Evolutionary conservation across 2,888 invertebrate species (phyloP).

Genomic region (Germaria angustata): DNA sequence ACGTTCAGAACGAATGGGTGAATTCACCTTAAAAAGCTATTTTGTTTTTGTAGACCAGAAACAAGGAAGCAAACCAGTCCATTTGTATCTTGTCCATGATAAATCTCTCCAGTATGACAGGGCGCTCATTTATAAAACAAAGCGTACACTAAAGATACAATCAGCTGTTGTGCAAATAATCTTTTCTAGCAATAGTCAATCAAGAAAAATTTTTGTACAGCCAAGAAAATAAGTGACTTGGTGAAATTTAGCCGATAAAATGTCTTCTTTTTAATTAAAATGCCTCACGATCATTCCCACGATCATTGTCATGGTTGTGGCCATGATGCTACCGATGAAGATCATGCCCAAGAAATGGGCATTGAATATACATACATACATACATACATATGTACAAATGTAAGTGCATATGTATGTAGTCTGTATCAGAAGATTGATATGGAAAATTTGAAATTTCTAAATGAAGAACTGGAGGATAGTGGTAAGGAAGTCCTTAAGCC

Average conservation of each 20-base stretch:
- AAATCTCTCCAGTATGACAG: no score
- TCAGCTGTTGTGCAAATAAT: no score
- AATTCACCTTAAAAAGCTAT: no score
- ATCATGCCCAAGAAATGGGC: slow-evolving; percentile 79
- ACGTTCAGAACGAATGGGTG: no score
- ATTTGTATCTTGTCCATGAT: no score
- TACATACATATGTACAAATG: no score
- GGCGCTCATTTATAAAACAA: no score
- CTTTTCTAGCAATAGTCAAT: not conserved
- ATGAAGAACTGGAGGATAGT: slow-evolving; percentile 92
- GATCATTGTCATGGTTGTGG: slow-evolving; percentile 75
- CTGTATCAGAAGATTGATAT: slow-evolving; percentile 94
- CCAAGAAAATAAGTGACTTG: not conserved
- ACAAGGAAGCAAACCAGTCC: no score
- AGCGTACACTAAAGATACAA: no score
- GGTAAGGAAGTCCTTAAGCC: slow-evolving; percentile 95
- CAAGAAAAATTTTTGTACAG: not conserved
- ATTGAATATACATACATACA: no score
- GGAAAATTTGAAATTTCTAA: slow-evolving; percentile 92
- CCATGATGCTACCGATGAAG: slow-evolving; percentile 78
- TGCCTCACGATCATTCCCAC: slow-evolving; percentile 79
- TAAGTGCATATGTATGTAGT: no score
- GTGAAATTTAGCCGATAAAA: not conserved
- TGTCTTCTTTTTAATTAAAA: slow-evolving; percentile 53
- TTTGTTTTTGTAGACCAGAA: no score